A percentile compares a stretch with the other conserved stretches of the same genome.
Conservation (phyloP, 2,113 vertebrate species). For the Dipodomys spectabilis region DNA sequence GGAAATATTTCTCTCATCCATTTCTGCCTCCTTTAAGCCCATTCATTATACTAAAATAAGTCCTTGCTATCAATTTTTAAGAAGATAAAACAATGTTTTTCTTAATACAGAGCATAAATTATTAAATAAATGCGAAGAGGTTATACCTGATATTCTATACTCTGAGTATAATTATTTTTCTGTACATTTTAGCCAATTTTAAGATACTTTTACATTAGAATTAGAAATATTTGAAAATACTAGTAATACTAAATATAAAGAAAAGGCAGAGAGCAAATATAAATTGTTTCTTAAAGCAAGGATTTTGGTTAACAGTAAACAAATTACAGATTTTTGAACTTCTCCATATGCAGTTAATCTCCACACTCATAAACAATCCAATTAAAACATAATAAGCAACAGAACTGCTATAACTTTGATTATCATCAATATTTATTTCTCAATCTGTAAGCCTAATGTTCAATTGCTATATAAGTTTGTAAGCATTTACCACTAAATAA, state of each 20-base stretch:
- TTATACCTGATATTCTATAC: neutral
- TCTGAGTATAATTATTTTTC: neutral
- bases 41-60: too few relatives aligned
- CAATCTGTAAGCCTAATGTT: slow-evolving; percentile 64
- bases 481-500: slow-evolving; percentile 59
- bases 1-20: neutral
- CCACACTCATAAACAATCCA: neutral
- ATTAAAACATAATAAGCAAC: slow-evolving; percentile 53
- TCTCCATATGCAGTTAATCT: slow-evolving; percentile 28
- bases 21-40: too few relatives aligned
- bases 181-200: neutral
- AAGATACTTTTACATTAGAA: neutral
- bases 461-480: neutral
- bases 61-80: too few relatives aligned
- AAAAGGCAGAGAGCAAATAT: neutral
- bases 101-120: neutral
- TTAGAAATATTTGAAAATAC: slow-evolving; percentile 2
- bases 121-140: neutral
- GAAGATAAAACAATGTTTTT: too few relatives aligned
- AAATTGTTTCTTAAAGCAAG: slow-evolving; percentile 47
- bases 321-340: slow-evolving; percentile 45
- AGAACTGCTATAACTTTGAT: slow-evolving; percentile 47
- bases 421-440: slow-evolving; percentile 69
- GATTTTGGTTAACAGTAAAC: slow-evolving; percentile 25
- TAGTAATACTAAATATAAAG: neutral